Percentiles rank a stretch among this genome's conserved stretches.
Evolutionary conservation across 2,113 vertebrate species (phyloP).

Genomic region (Sterrhoptilus dennistouni): DNA sequence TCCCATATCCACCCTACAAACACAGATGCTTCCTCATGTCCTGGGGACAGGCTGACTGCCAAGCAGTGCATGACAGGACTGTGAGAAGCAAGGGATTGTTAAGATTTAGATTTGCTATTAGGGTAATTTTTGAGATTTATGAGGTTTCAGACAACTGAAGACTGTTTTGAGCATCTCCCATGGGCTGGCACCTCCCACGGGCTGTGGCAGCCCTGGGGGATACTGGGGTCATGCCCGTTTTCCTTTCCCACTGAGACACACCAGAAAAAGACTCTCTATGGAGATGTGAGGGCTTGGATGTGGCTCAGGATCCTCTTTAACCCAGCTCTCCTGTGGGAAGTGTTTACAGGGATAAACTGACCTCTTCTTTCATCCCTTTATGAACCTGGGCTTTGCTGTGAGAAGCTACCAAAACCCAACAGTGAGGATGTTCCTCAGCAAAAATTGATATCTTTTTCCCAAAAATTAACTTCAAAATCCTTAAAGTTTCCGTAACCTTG

Average conservation of each 20-base stretch:
- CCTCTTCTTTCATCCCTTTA: not conserved
- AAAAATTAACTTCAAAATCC: not conserved
- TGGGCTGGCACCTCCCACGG: not conserved
- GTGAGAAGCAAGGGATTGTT: not conserved
- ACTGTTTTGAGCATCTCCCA: accelerated
- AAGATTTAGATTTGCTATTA: not conserved
- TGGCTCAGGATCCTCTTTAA: not conserved
- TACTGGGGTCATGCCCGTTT: not conserved
- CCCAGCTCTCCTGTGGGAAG: not conserved
- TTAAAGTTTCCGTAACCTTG: not conserved
- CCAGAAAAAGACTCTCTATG: not conserved
- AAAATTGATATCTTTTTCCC: too few relatives aligned
- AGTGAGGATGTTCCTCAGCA: not conserved
- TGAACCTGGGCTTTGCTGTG: not conserved
- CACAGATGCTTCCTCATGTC: not conserved
- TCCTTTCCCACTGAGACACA: not conserved
- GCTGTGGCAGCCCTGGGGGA: not conserved
- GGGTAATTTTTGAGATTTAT: not conserved
- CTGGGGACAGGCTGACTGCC: not conserved
- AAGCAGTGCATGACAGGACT: not conserved
- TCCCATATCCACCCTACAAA: not conserved
- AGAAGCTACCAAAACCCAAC: not conserved
- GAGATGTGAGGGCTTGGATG: not conserved
- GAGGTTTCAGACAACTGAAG: not conserved
- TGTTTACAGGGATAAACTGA: not conserved